These are phyloP conservation scores for Nannobrachium achirus DNA, from an alignment of 2,113 vertebrate genomes.

Conservation along the genomic window DNA sequence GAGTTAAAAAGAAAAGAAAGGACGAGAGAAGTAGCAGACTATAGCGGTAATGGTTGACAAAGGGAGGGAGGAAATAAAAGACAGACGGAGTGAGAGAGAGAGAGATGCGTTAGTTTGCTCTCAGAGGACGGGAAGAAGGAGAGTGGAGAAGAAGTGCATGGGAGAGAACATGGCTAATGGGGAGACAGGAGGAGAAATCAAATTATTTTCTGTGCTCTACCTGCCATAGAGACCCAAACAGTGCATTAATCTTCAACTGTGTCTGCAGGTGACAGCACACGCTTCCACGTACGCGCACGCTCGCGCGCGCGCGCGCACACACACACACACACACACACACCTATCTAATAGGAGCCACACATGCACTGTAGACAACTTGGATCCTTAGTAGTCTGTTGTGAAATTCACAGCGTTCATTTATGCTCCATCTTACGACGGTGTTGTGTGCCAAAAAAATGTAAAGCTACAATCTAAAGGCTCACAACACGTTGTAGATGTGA, in stretches of 20 bases:
- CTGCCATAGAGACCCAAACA: conserved; percentile 69
- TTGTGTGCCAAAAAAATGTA: too few relatives aligned
- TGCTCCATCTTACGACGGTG: too few relatives aligned
- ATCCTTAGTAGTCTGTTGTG: too few relatives aligned
- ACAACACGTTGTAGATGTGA: too few relatives aligned
- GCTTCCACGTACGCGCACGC: conserved; percentile 22
- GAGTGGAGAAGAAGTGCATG: conserved; percentile 40
- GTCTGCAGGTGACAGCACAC: conserved; percentile 61
- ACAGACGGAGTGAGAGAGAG: conserved; percentile 21
- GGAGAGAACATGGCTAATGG: conserved; percentile 21
- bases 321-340: conserved; percentile 29
- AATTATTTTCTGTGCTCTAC: conserved; percentile 74
- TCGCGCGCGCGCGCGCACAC: conserved; percentile 38
- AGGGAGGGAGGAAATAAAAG: not conserved
- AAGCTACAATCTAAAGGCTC: too few relatives aligned
- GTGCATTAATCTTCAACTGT: conserved; percentile 71
- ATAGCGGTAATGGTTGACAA: not conserved
- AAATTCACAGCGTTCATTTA: too few relatives aligned
- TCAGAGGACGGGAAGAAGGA: conserved; percentile 58
- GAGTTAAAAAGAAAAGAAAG: not conserved
- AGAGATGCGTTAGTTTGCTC: conserved; percentile 36
- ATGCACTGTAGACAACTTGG: conserved; percentile 19
- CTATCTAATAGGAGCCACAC: not conserved
- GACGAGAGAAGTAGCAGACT: not conserved
- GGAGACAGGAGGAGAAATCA: conserved; percentile 70